Conservation (phyloP, 2,888 invertebrate genomes). For the Silvanus unidentatus region DNA sequence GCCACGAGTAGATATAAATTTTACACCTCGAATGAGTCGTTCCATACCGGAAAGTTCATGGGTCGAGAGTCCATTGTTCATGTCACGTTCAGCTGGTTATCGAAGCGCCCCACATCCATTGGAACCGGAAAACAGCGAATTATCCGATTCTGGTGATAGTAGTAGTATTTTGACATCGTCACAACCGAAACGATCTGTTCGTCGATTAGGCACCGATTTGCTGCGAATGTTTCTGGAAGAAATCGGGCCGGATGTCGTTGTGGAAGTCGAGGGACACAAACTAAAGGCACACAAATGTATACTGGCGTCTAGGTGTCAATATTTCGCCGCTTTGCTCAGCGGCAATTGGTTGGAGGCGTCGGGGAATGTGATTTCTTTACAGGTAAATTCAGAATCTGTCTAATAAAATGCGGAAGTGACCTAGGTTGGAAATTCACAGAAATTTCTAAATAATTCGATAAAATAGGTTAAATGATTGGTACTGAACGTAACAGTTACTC, state of each 20-base stretch:
- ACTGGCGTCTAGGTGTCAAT: slow-evolving; percentile 83
- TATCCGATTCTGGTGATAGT: slow-evolving; percentile 29
- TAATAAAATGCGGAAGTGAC: too few relatives aligned
- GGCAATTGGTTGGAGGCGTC: slow-evolving; percentile 78
- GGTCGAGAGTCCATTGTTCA: slow-evolving; percentile 56
- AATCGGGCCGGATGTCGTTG: slow-evolving; percentile 80
- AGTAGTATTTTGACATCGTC: slow-evolving; percentile 39
- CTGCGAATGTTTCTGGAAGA: slow-evolving; percentile 88
- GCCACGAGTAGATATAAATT: slow-evolving; percentile 47
- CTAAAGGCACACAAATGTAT: slow-evolving; percentile 90
- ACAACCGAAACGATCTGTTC: slow-evolving; percentile 37
- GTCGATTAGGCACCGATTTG: slow-evolving; percentile 74
- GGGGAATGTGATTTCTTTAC: slow-evolving; percentile 76
- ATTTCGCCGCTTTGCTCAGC: slow-evolving; percentile 85
- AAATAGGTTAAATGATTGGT: too few relatives aligned
- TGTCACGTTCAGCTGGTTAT: slow-evolving; percentile 58
- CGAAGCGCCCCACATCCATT: slow-evolving; percentile 41
- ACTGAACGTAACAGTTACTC: too few relatives aligned
- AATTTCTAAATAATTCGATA: too few relatives aligned
- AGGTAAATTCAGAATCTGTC: slow-evolving; percentile 66
- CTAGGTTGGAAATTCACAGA: too few relatives aligned
- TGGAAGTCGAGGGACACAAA: slow-evolving; percentile 75
- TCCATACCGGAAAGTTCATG: slow-evolving; percentile 66
- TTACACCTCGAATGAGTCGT: slow-evolving; percentile 57
- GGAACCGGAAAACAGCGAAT: slow-evolving; percentile 37